Base-by-base conservation (phyloP, 1,140 invertebrate species). In the Lasioglossum albipes region DNA sequence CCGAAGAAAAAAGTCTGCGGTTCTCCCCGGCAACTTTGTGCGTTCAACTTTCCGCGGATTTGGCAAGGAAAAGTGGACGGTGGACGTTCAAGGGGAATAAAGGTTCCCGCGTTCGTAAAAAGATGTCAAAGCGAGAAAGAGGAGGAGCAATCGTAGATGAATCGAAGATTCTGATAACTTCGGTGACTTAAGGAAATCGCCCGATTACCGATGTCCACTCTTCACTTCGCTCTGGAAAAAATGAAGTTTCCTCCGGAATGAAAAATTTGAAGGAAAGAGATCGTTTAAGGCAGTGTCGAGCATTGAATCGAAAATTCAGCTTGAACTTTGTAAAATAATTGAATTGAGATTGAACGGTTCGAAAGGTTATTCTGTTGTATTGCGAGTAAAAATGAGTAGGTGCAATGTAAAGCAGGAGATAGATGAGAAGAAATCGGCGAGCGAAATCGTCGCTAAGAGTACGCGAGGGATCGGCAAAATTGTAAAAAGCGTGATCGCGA, bases 401-500 rank as follows among this genome's bases (percentile, higher is more conserved):
- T 54, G 9, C n/a, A 9, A 36, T 36, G 2, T 36, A 36, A 36
- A 36, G 36, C 36, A 36, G 36, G 2, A 36, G 36, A 36, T 36
- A 1, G 0, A 27, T 27, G 1, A 27, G 1, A 27, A 27, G 27
- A 27, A 27, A 27, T 27, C 27, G 27, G 36, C 36, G 36, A 36
- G 36, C 36, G 36, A 36, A 5, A 36, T 36, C 36, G 36, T 36
- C 36, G n/a, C 42, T 42, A 12, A 27, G 27, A 61, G 61, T 31
- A 57, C 31, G 20, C 18, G 5, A 42, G 20, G 22, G 41, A 52
- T 57, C 61, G 10, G 27, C 42, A 65, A 68, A 62, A 65, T 16
- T 4, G 73, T 16, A 69, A 62, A 62, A 75, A 67, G 22, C 16
- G 22, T 22, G 41, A 72, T 52, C 54, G 49, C 42, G 73, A 49